A percentile compares a stretch with the other conserved stretches of the same genome.
These are phyloP conservation scores for Paracyclopina nana DNA, from an alignment of 1,140 invertebrate genomes.

Conservation along the genomic window DNA sequence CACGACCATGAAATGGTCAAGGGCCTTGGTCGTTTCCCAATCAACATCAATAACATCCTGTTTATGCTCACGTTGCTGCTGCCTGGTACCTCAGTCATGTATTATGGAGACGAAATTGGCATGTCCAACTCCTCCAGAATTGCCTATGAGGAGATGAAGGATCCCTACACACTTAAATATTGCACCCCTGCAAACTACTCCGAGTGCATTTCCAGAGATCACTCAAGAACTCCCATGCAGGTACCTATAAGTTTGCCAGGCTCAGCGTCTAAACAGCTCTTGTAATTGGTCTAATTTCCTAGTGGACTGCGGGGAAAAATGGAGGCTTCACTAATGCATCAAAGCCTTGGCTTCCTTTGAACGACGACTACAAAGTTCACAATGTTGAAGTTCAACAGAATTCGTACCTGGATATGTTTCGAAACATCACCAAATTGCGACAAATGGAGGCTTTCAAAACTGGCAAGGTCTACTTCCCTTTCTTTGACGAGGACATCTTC, in stretches of 20 bases:
- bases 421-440: neutral
- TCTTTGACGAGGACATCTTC: neutral
- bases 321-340: neutral
- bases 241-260: too few species aligned
- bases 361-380: neutral
- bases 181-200: neutral
- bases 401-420: neutral
- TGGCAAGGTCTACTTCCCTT: neutral
- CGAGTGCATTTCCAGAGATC: slow-evolving; percentile 3
- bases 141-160: neutral
- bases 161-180: neutral
- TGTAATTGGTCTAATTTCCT: too few species aligned
- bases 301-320: neutral
- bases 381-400: neutral
- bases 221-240: slow-evolving; percentile 6
- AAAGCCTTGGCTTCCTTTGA: neutral
- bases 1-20: slow-evolving; percentile 21
- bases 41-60: slow-evolving; percentile 20
- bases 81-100: slow-evolving; percentile 54
- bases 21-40: slow-evolving; percentile 19
- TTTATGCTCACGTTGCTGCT: slow-evolving; percentile 46
- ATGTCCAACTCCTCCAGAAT: slow-evolving; percentile 13
- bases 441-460: neutral
- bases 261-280: too few species aligned
- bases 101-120: slow-evolving; percentile 59